Conservation (phyloP, 2,797 vertebrate genomes). For the Trachops cirrhosus region DNA sequence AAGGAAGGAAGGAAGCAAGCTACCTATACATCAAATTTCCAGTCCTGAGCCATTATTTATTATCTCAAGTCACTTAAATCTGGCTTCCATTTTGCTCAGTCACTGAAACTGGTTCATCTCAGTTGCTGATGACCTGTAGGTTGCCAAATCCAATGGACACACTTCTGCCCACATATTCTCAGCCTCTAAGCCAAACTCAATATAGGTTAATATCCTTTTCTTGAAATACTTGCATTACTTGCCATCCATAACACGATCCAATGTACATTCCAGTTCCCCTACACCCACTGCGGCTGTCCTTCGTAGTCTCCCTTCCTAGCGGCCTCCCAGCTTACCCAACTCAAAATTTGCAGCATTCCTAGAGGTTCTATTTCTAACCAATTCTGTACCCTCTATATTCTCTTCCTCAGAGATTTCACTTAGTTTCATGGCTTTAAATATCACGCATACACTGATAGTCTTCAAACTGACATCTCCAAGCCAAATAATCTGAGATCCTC, state of each 20-base stretch:
- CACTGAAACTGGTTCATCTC: not conserved
- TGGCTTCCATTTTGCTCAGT: not conserved
- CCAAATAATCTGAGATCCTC: not conserved
- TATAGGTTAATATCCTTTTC: not conserved
- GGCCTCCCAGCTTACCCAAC: not conserved
- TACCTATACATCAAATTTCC: not conserved
- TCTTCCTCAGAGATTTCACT: conserved; percentile 29
- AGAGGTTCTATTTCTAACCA: not conserved
- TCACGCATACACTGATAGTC: not conserved
- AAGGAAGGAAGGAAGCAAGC: too few species aligned
- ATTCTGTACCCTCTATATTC: not conserved
- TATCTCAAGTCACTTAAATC: not conserved
- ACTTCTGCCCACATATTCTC: not conserved
- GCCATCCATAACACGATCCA: not conserved
- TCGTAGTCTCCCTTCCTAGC: not conserved
- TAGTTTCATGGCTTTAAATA: not conserved
- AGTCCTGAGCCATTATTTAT: not conserved
- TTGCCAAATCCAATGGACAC: not conserved
- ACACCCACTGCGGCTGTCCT: not conserved
- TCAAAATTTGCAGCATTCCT: not conserved
- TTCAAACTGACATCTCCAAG: not conserved
- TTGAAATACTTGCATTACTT: not conserved
- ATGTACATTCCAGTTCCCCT: not conserved
- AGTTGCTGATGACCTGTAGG: not conserved
- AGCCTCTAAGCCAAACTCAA: not conserved